These are phyloP conservation scores for Bemisia tabaci DNA, from an alignment of 1,140 invertebrate genomes.

Conservation along the genomic window DNA sequence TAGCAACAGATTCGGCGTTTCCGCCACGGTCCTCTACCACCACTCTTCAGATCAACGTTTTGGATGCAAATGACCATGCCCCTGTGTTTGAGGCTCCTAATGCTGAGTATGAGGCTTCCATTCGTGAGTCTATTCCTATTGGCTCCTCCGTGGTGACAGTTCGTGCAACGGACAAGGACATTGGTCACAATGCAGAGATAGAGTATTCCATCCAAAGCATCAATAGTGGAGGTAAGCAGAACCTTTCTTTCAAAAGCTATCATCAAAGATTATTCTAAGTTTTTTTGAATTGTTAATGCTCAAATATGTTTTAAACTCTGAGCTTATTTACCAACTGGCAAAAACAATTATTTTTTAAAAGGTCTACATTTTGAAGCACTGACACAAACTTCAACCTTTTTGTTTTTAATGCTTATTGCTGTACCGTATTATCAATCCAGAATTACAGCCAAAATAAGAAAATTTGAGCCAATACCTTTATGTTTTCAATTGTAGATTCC, in stretches of 20 bases:
- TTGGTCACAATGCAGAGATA: constrained; percentile 78
- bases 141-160: constrained; percentile 79
- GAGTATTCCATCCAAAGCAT: constrained; percentile 63
- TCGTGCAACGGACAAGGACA: constrained; percentile 82
- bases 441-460: too few species aligned
- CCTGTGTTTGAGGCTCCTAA: constrained; percentile 73
- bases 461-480: too few species aligned
- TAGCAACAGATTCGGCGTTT: constrained; percentile 61
- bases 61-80: constrained; percentile 86
- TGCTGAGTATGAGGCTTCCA: constrained; percentile 63
- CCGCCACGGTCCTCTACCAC: constrained; percentile 77
- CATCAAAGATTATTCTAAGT: too few species aligned
- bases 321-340: too few species aligned
- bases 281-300: too few species aligned
- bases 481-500: too few species aligned
- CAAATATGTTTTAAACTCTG: too few species aligned
- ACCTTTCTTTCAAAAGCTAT: constrained; percentile 31
- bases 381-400: too few species aligned
- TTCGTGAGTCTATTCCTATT: constrained; percentile 72
- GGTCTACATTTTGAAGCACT: too few species aligned
- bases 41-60: constrained; percentile 75
- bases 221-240: constrained; percentile 39
- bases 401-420: too few species aligned
- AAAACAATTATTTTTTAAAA: too few species aligned
- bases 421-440: too few species aligned